A percentile compares a stretch with the other conserved stretches of the same genome.
phyloP scores from a whole-genome alignment of 2,113 vertebrate species.

The Leptobrachium ailaonicum region DNA sequence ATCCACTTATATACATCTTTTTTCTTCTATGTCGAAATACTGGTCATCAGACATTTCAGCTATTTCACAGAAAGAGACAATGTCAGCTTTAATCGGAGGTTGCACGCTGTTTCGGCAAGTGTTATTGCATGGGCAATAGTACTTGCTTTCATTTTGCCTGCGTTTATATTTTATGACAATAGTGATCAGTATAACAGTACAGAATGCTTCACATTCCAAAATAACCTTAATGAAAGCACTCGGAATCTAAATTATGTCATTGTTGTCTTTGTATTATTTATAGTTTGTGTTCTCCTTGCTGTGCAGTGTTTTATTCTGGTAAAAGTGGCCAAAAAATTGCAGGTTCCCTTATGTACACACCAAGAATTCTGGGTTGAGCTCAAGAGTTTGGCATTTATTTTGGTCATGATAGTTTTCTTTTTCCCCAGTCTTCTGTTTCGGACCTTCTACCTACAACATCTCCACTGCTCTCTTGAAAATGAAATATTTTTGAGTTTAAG shows the following conservation, averaged over 20 bases:
- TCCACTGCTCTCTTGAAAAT: slow-evolving; percentile 59
- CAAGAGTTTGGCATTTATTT: slow-evolving; percentile 81
- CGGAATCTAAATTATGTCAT: slow-evolving; percentile 71
- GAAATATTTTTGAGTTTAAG: slow-evolving; percentile 86
- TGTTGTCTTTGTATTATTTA: slow-evolving; percentile 57
- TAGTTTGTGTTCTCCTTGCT: slow-evolving; percentile 59
- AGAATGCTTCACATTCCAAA: slow-evolving; percentile 77
- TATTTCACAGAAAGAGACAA: slow-evolving; percentile 73
- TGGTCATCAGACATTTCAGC: slow-evolving; percentile 72
- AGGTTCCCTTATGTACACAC: slow-evolving; percentile 61
- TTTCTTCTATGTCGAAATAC: slow-evolving; percentile 77
- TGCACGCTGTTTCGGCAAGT: slow-evolving; percentile 71
- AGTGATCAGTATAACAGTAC: background rate
- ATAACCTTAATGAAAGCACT: background rate
- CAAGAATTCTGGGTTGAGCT: slow-evolving; percentile 85
- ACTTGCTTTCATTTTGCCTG: slow-evolving; percentile 58
- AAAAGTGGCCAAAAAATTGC: slow-evolving; percentile 62
- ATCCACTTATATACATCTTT: slow-evolving; percentile 90
- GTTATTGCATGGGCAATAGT: slow-evolving; percentile 69
- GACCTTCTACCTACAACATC: slow-evolving; percentile 66
- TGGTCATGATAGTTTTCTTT: slow-evolving; percentile 79
- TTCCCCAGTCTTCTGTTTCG: slow-evolving; percentile 84
- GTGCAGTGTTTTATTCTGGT: slow-evolving; percentile 71
- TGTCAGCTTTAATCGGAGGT: slow-evolving; percentile 69
- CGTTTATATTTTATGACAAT: slow-evolving; percentile 70